These are phyloP conservation scores for Brachystomella parvula DNA, from an alignment of 1,140 invertebrate genomes.

Conservation along the genomic window DNA sequence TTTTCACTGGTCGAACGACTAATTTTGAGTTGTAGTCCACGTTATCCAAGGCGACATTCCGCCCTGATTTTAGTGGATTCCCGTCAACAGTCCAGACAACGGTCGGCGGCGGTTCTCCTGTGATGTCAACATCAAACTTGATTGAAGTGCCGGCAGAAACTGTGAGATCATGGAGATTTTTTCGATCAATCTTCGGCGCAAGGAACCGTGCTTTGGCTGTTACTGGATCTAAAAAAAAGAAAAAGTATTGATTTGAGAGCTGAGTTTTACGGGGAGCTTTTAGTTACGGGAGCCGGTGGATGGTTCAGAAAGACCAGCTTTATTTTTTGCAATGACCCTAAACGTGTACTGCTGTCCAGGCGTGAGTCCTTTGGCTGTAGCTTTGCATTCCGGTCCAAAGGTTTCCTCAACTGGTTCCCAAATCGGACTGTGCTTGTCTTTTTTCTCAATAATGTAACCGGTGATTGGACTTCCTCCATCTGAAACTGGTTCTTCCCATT, in stretches of 20 bases:
- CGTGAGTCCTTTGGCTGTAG: constrained; percentile 72
- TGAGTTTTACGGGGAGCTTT: too few species aligned
- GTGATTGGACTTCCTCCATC: constrained; percentile 88
- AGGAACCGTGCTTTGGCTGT: constrained; percentile 83
- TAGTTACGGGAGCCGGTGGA: not conserved
- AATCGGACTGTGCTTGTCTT: constrained; percentile 84
- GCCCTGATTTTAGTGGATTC: constrained; percentile 50
- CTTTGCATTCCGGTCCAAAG: constrained; percentile 59
- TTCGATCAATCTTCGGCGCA: constrained; percentile 89
- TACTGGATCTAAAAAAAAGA: constrained; percentile 82
- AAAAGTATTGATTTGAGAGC: too few species aligned
- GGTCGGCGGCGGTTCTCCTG: constrained; percentile 81
- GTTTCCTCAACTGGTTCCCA: constrained; percentile 86
- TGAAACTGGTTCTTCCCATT: constrained; percentile 66
- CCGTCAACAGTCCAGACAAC: constrained; percentile 76
- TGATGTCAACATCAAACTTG: constrained; percentile 85
- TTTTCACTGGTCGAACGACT: constrained; percentile 65
- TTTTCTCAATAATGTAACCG: constrained; percentile 93
- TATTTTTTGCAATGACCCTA: constrained; percentile 91
- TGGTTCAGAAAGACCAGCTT: constrained; percentile 53
- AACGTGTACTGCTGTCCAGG: constrained; percentile 98
- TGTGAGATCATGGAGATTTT: constrained; percentile 77
- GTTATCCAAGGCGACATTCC: constrained; percentile 67
- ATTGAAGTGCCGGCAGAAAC: constrained; percentile 82
- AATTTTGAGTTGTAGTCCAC: constrained; percentile 82